A percentile compares a stretch with the other conserved stretches of the same genome.
These are phyloP conservation scores for Pseudochaenichthys georgianus DNA, from an alignment of 2,797 vertebrate species.

Conservation along the genomic window DNA sequence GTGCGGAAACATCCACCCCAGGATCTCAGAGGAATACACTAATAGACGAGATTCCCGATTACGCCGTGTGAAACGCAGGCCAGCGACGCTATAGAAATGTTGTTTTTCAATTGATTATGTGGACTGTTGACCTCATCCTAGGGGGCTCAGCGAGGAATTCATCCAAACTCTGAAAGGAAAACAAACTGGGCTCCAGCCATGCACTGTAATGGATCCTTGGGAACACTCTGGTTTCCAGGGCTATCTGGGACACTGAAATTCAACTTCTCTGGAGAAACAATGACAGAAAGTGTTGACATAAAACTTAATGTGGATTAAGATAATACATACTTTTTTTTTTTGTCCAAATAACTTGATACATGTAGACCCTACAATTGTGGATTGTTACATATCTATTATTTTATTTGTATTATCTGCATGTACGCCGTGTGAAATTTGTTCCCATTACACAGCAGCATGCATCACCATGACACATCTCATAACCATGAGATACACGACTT, in stretches of 20 bases:
- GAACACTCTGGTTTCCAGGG: conserved; percentile 58
- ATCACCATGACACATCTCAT: background rate
- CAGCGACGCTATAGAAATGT: conserved; percentile 7
- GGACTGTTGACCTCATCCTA: conserved; percentile 50
- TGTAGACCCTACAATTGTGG: background rate
- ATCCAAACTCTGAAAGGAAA: conserved; percentile 64
- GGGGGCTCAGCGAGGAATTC: conserved; percentile 55
- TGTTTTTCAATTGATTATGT: conserved; percentile 50
- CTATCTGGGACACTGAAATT: conserved; percentile 47
- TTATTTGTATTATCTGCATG: background rate
- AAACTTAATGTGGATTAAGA: conserved; percentile 32
- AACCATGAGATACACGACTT: background rate
- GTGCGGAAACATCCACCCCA: background rate
- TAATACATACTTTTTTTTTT: conserved; percentile 48
- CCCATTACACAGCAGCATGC: background rate
- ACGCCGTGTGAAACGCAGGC: background rate
- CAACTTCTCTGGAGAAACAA: conserved; percentile 56
- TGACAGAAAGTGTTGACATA: conserved; percentile 62
- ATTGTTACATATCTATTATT: background rate
- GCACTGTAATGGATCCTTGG: conserved; percentile 71
- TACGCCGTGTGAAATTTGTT: background rate
- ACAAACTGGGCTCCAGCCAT: conserved; percentile 61
- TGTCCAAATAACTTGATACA: background rate
- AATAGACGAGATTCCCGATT: conserved; percentile 32
- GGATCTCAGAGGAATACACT: conserved; percentile 8